phyloP scores from a whole-genome alignment of 2,888 invertebrate genomes.

The Drosophila greeni region DNA sequence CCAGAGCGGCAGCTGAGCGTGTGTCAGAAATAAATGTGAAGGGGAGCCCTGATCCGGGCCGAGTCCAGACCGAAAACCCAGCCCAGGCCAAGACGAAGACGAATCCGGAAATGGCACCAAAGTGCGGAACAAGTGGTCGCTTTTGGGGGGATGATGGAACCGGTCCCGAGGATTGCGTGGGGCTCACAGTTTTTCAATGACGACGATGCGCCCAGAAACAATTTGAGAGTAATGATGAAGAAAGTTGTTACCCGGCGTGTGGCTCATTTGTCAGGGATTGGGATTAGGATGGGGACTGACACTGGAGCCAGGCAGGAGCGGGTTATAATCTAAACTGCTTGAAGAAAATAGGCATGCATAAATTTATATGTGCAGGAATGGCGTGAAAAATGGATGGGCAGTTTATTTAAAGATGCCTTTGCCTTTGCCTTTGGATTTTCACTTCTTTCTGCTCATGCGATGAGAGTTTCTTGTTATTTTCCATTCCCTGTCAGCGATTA shows the following conservation, averaged over 20 bases:
- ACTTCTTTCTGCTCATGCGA: background rate
- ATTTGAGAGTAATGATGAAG: slow-evolving; percentile 72
- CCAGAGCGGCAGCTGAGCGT: slow-evolving; percentile 27
- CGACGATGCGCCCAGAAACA: slow-evolving; percentile 57
- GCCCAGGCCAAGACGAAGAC: slow-evolving; percentile 15
- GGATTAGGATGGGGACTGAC: slow-evolving; percentile 26
- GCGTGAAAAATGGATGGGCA: slow-evolving; percentile 51
- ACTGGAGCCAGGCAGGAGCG: background rate
- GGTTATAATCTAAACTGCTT: slow-evolving; percentile 60
- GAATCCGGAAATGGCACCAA: slow-evolving; percentile 61
- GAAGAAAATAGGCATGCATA: slow-evolving; percentile 65
- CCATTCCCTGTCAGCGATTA: background rate
- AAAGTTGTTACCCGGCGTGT: slow-evolving; percentile 73
- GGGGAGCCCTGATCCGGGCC: slow-evolving; percentile 12
- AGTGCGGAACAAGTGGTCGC: slow-evolving; percentile 58
- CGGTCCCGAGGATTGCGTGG: slow-evolving; percentile 30
- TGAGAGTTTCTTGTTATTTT: slow-evolving; percentile 28
- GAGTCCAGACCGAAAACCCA: slow-evolving; percentile 3
- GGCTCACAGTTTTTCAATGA: slow-evolving; percentile 48
- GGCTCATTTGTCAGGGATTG: slow-evolving; percentile 74
- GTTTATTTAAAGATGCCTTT: slow-evolving; percentile 37
- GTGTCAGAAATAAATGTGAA: slow-evolving; percentile 58
- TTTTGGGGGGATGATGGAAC: slow-evolving; percentile 5
- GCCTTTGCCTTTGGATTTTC: slow-evolving; percentile 20
- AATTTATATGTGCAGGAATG: slow-evolving; percentile 51